Evolutionary conservation across 2,797 vertebrate species (phyloP), one percentile per base, ranked within the genome.

Genomic region (Pantherophis alleghaniensis): DNA sequence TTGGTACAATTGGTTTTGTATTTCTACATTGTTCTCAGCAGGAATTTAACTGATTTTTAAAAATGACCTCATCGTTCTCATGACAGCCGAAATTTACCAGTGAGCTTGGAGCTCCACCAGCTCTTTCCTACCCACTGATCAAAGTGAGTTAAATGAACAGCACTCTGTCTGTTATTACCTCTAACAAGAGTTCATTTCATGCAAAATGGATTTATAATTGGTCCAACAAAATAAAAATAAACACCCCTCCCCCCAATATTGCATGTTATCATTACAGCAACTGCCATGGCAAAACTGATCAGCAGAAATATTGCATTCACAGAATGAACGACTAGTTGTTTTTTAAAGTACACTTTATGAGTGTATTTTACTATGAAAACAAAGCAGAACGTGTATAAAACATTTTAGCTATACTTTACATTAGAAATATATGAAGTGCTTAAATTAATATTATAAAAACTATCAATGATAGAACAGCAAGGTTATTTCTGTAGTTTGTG

Each of bases 61-160:
- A 95, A 91, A 92, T 96, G 96, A 97, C 94, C 93, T 97, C 95
- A 96, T 95, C 92, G 92, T 95, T 96, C 94, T 94, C 91, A 95
- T 74, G 94, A 96, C 95, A 96, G 95, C 94, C 96, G 95, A 95
- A 96, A 97, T 95, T 90, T 94, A 96, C 90, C 96, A 96, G 96
- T 96, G 90, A 93, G 86, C 96, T 92, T 95, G 93, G 96, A 96
- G 96, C 95, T 92, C 95, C 11, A 95, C 59, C 92, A 94, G 94
- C 94, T 93, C 2, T 94, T 93, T 93, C 95, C 66, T 97, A 96
- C 96, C 95, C 93, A 87, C 94, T 94, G 97, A 98, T 97, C 97
- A 98, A 98, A 98, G 97, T 91, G n/a, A 0, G 16, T 96, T 96
- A 97, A 96, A 97, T 97, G 97, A 97, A 95, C 93, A 95, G 94